Evolutionary conservation across 2,888 invertebrate species (phyloP).

Genomic region (Morpho helenor): DNA sequence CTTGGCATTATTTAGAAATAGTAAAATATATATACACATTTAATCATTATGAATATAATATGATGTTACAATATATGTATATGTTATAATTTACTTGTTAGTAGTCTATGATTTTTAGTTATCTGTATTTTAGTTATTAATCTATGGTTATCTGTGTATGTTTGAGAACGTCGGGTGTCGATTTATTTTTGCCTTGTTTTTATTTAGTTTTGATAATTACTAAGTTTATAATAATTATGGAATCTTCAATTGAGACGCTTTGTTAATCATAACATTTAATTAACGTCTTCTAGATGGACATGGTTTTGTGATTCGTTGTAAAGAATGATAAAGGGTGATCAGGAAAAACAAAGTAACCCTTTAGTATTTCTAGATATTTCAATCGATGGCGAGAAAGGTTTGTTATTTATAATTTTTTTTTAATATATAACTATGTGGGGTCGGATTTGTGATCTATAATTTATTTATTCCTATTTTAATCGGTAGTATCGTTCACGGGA

Average conservation of each 20-base stretch:
- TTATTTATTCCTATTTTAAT: too few relatives aligned
- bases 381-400: constrained; percentile 84
- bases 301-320: constrained; percentile 20
- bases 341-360: constrained; percentile 74
- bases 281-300: constrained; percentile 15
- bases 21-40: too few relatives aligned
- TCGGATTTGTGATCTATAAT: too few relatives aligned
- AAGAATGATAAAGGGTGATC: constrained; percentile 33
- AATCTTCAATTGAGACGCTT: constrained; percentile 22
- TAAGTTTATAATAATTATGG: constrained; percentile 23
- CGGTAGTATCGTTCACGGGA: too few relatives aligned
- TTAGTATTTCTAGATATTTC: constrained; percentile 85
- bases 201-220: constrained; percentile 25
- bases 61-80: too few relatives aligned
- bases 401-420: constrained; percentile 21
- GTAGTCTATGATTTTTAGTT: too few relatives aligned
- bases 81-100: too few relatives aligned
- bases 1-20: too few relatives aligned
- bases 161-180: constrained; percentile 30
- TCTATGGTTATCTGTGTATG: background rate
- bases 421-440: too few relatives aligned
- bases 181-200: constrained; percentile 28
- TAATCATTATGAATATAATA: too few relatives aligned
- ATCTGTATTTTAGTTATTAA: too few relatives aligned
- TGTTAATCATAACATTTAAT: constrained; percentile 7